Base-by-base conservation (phyloP, 2,888 invertebrate genomes). In the Colletes collaris region DNA sequence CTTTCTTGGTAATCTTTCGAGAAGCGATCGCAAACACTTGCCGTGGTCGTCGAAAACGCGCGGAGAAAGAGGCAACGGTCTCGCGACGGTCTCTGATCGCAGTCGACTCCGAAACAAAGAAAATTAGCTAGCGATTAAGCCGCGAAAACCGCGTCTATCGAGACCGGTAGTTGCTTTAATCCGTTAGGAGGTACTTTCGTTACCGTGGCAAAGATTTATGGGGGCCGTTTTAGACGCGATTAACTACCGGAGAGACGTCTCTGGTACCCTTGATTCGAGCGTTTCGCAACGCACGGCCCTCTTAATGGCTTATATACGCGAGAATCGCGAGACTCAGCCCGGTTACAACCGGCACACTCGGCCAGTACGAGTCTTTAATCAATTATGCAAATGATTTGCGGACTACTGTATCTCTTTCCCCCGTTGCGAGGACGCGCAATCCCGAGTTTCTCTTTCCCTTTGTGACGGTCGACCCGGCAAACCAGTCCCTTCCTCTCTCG, bases 371-470 rank as follows among this genome's bases (percentile, higher is more conserved):
- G 89, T 92, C 92, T 92, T 92, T 92, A 92, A 92, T 92, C 92
- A 92, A 92, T 92, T 92, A 92, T 92, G 92, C 86, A 92, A 92
- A 92, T 87, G 87, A 90, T 90, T 89, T 89, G 88, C 88, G 84
- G 85, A 87, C 87, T 78, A 79, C 76, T 68, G 67, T 73, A 75
- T 79, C 74, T 79, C 73, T 71, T 80, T 60, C 71, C 76, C 46
- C 50, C 53, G 66, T 68, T 53, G 40, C 52, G 53, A 44, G 79
- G 58, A 77, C 70, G 79, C 76, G 82, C 81, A 78, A 84, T 81
- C 77, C 81, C 62, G 67, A 65, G 58, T n/a, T 53, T 60, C 76
- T 27, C 79, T 69, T 82, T 76, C 74, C 65, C 85, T 81, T 83
- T 85, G 83, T 84, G 53, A 66, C 50, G 27, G 40, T 16, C 53